Conservation (phyloP, 1,140 invertebrate genomes). For the Ephestia elutella region DNA sequence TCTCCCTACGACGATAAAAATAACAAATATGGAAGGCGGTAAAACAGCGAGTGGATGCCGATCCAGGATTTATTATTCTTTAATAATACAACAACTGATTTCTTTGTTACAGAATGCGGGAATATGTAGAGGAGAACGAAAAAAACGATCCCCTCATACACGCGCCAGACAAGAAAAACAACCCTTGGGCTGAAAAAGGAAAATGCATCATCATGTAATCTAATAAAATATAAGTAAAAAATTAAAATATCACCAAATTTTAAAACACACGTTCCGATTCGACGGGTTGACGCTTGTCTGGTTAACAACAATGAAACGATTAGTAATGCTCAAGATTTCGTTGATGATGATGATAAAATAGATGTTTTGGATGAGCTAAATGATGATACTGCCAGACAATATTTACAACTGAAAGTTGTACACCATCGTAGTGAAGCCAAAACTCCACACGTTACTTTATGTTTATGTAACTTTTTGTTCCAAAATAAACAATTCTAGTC, state of each 20-base stretch:
- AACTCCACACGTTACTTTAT: conserved; percentile 26
- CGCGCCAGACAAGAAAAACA: conserved; percentile 97
- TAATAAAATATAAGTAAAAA: conserved; percentile 39
- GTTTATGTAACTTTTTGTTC: conserved; percentile 39
- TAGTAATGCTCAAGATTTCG: conserved; percentile 29
- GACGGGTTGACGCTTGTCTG: conserved; percentile 34
- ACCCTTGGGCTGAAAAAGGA: conserved; percentile 98
- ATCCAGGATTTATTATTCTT: conserved; percentile 5
- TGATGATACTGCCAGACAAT: conserved; percentile 56
- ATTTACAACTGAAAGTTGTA: conserved; percentile 38
- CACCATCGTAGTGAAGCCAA: conserved; percentile 31
- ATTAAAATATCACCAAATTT: conserved; percentile 67
- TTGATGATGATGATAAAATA: conserved; percentile 13
- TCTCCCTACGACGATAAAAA: neutral
- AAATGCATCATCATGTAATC: conserved; percentile 96
- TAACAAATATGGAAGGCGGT: neutral
- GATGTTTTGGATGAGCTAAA: conserved; percentile 23
- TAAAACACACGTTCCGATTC: conserved; percentile 52
- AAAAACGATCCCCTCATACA: conserved; percentile 97
- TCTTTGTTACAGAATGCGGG: conserved; percentile 87
- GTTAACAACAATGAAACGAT: conserved; percentile 18
- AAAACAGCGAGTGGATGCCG: neutral
- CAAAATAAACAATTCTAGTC: conserved; percentile 64
- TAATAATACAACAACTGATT: conserved; percentile 6
- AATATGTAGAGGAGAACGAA: conserved; percentile 97